Conservation (phyloP, 1,140 invertebrate genomes). For the Neodiprion pinetum region DNA sequence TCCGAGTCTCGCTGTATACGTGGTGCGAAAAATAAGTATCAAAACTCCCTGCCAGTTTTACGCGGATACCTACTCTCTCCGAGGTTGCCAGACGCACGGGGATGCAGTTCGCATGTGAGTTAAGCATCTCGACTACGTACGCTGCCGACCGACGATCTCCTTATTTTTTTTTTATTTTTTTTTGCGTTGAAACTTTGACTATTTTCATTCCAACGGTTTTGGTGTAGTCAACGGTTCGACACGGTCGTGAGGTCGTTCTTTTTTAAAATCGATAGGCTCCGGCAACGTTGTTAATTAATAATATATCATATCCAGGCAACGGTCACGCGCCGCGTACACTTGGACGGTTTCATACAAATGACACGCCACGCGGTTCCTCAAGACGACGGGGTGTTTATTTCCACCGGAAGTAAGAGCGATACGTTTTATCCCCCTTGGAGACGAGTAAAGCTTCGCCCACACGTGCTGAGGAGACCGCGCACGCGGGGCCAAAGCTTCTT, state of each 20-base stretch:
- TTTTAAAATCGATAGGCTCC: not conserved
- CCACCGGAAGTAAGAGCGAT: conserved; percentile 4
- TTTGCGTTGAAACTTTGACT: too few relatives aligned
- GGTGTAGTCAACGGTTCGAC: not conserved
- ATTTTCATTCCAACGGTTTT: not conserved
- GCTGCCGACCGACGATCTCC: not conserved
- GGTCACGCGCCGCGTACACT: not conserved
- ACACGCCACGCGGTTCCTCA: not conserved
- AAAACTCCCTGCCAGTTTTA: not conserved
- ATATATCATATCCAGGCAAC: not conserved
- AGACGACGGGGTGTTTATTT: not conserved
- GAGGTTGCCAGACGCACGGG: too few relatives aligned
- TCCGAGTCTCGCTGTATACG: not conserved
- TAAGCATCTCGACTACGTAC: too few relatives aligned
- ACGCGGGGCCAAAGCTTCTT: too few relatives aligned
- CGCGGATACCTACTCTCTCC: too few relatives aligned
- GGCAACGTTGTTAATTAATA: not conserved
- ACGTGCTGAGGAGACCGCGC: not conserved
- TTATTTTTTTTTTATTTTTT: not conserved
- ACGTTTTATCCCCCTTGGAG: not conserved
- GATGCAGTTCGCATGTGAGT: too few relatives aligned
- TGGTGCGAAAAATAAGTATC: not conserved
- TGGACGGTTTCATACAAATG: not conserved
- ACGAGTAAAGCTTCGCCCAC: not conserved
- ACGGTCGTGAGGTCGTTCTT: too few relatives aligned